phyloP scores from a whole-genome alignment of 2,113 vertebrate genomes.

The Cnemophilus loriae region DNA sequence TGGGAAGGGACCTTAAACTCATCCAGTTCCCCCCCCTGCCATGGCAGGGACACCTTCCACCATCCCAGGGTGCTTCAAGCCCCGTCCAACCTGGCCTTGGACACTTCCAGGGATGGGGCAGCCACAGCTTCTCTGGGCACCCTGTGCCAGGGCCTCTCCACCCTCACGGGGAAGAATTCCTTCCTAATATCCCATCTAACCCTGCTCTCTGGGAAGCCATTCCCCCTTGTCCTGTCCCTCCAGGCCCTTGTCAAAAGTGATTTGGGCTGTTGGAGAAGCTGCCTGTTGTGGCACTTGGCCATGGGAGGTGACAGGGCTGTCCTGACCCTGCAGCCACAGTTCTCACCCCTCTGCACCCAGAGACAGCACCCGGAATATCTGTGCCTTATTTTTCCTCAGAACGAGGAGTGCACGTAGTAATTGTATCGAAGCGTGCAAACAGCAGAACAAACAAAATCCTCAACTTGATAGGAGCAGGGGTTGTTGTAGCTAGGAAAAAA shows the following conservation, averaged over 20 bases:
- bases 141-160: not conserved
- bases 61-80: accelerated
- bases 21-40: no score
- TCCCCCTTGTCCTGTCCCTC: not conserved
- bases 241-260: not conserved
- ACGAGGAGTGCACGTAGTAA: slow-evolving; percentile 1
- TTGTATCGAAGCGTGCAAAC: slow-evolving; percentile 27
- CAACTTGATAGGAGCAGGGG: slow-evolving; percentile 33
- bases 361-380: accelerated
- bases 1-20: not conserved
- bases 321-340: accelerated
- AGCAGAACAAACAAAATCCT: slow-evolving; percentile 57
- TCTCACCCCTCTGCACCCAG: not conserved
- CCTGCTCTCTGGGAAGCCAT: not conserved
- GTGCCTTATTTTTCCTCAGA: not conserved
- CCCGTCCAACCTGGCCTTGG: accelerated
- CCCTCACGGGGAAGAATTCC: not conserved
- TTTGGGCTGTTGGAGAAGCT: not conserved
- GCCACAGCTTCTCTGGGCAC: not conserved
- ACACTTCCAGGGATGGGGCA: not conserved
- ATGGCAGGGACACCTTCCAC: not conserved
- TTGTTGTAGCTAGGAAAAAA: slow-evolving; percentile 45
- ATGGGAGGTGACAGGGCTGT: not conserved
- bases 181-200: not conserved
- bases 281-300: not conserved